A percentile compares a stretch with the other conserved stretches of the same genome.
phyloP scores from a whole-genome alignment of 2,113 vertebrate genomes.

The Spheniscus mendiculus region DNA sequence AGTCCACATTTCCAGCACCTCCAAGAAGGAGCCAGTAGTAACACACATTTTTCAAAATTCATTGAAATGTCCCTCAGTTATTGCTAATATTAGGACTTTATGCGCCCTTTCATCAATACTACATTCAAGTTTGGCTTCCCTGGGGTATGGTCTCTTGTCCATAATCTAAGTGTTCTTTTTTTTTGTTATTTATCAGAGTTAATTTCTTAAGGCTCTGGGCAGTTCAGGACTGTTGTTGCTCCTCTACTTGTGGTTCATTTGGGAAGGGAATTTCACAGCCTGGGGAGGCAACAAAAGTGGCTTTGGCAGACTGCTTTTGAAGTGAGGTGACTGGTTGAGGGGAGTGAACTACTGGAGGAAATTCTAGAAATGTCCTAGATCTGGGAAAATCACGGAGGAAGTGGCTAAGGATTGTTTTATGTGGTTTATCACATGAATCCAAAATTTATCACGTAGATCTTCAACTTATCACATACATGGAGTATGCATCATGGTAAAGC shows the following conservation, averaged over 20 bases:
- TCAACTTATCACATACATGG: rapidly evolving
- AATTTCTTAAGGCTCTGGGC: not conserved
- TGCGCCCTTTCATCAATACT: not conserved
- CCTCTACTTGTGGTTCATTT: not conserved
- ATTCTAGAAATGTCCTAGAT: not conserved
- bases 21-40: not conserved
- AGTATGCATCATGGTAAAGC: not conserved
- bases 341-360: not conserved
- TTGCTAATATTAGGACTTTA: not conserved
- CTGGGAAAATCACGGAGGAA: not conserved
- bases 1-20: not conserved
- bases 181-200: not conserved
- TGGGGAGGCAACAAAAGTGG: not conserved
- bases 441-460: not conserved
- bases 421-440: not conserved
- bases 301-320: not conserved
- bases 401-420: not conserved
- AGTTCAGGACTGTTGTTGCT: not conserved
- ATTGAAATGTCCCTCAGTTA: not conserved
- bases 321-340: not conserved
- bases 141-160: not conserved
- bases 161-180: not conserved
- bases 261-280: not conserved
- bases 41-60: not conserved
- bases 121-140: not conserved